Base-by-base conservation (phyloP, 2,888 invertebrate genomes). In the Sisyra nigra region DNA sequence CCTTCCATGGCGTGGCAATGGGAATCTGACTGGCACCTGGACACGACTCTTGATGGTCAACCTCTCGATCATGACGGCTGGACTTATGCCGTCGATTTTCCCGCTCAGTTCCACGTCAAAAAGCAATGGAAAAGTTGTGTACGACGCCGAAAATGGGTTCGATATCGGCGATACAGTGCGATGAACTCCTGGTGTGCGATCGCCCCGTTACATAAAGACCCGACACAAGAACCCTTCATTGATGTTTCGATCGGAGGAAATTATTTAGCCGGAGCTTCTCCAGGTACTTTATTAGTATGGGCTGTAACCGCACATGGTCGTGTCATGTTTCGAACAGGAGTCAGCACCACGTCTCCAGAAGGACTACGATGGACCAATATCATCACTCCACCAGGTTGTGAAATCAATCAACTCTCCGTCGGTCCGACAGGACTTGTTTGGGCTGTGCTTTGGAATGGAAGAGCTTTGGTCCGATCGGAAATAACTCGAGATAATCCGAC, bases 1-100 rank as follows among this genome's bases (percentile, higher is more conserved):
- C 93, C 93, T 5, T 91, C 92, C 1, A 83, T 88, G 78, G 88
- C 89, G 11, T 94, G 93, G 93, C 84, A 88, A 55, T 94, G 93
- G 93, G 93, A 94, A 66, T 86, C 86, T 3, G 88, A 89, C 51
- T 93, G 93, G 92, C 80, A 83, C 53, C 67, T 88, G 44, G 88
- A 89, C 57, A 70, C 85, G 14, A 81, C 82, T 3, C 66, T 86
- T 51, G 82, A 87, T 59, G 91, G 91, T 2, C 84, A 89, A 54
- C 82, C 87, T 3, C 65, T 92, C 47, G 86, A 86, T 55, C 83
- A 87, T 59, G 86, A 91, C 67, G 91, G 91, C 11, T 93, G 92
- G 92, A 85, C 83, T 43, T 93, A 92, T 65, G 89, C 92, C 30
- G 71, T 91, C 30, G 91, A 93, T 61, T 93, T 93, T 62, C 88